A percentile compares a stretch with the other conserved stretches of the same genome.
phyloP scores from a whole-genome alignment of 1,140 invertebrate genomes.

The Magallana angulata region DNA sequence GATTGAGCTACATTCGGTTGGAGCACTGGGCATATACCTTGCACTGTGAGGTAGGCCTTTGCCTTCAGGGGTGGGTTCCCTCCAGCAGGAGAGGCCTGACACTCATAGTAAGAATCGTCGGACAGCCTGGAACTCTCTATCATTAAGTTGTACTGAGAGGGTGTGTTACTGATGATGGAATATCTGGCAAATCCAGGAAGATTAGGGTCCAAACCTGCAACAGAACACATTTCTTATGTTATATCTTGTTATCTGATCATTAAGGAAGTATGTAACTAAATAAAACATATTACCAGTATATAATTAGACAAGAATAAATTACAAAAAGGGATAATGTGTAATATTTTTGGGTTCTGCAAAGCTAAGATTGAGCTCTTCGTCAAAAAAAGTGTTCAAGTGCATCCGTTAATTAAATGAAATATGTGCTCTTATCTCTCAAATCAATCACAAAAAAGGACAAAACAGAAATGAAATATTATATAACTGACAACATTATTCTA shows the following conservation, averaged over 20 bases:
- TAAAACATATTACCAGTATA: too few relatives aligned
- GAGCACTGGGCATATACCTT: constrained; percentile 78
- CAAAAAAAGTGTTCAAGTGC: too few relatives aligned
- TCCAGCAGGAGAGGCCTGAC: constrained; percentile 90
- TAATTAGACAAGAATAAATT: too few relatives aligned
- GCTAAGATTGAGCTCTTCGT: too few relatives aligned
- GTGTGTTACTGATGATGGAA: constrained; percentile 89
- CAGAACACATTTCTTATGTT: constrained; percentile 13
- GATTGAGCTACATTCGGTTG: too few relatives aligned
- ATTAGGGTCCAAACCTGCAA: constrained; percentile 87
- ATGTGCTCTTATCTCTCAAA: too few relatives aligned
- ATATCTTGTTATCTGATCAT: too few relatives aligned
- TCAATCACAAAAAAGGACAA: background rate
- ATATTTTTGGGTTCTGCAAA: too few relatives aligned
- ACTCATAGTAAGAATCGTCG: constrained; percentile 94
- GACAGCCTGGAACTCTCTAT: constrained; percentile 92
- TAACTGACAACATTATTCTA: background rate
- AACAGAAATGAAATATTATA: constrained; percentile 8
- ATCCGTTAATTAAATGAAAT: too few relatives aligned
- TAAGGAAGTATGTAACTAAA: too few relatives aligned
- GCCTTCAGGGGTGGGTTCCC: constrained; percentile 85
- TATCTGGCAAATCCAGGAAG: constrained; percentile 93
- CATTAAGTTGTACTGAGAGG: constrained; percentile 85
- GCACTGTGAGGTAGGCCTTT: constrained; percentile 89
- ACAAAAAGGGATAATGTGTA: too few relatives aligned